Conservation (phyloP, 1,140 invertebrate species). For the Pogonus chalceus region DNA sequence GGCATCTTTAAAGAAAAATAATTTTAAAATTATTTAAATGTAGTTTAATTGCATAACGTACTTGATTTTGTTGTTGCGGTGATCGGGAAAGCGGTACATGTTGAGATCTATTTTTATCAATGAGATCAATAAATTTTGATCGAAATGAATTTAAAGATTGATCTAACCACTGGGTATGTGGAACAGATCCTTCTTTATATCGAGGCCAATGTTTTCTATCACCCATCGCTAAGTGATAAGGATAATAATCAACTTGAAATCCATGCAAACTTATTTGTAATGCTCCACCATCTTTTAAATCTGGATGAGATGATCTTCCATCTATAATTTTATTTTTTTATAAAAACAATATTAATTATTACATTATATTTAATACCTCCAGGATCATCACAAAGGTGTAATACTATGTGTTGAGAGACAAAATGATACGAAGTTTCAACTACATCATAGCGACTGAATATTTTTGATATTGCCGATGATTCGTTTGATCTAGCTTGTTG, state of each 20-base stretch:
- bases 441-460: constrained; percentile 87
- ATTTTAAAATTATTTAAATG: background rate
- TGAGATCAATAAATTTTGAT: constrained; percentile 49
- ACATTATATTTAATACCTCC: constrained; percentile 50
- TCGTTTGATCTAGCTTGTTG: constrained; percentile 44
- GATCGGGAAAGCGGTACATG: constrained; percentile 46
- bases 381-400: constrained; percentile 95
- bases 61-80: constrained; percentile 22
- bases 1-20: background rate
- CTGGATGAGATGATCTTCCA: constrained; percentile 72
- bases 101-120: constrained; percentile 48
- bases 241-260: constrained; percentile 92
- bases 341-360: constrained; percentile 8
- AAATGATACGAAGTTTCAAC: constrained; percentile 97
- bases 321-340: constrained; percentile 36
- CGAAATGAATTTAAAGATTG: constrained; percentile 60
- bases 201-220: constrained; percentile 80
- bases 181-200: constrained; percentile 54
- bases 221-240: constrained; percentile 82
- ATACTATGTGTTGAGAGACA: constrained; percentile 83
- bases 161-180: constrained; percentile 64
- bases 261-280: constrained; percentile 82
- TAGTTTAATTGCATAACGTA: background rate
- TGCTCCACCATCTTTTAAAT: constrained; percentile 82
- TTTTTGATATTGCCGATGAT: constrained; percentile 43